A percentile compares a stretch with the other conserved stretches of the same genome.
phyloP scores from a whole-genome alignment of 2,113 vertebrate genomes.

The Panthera leo region DNA sequence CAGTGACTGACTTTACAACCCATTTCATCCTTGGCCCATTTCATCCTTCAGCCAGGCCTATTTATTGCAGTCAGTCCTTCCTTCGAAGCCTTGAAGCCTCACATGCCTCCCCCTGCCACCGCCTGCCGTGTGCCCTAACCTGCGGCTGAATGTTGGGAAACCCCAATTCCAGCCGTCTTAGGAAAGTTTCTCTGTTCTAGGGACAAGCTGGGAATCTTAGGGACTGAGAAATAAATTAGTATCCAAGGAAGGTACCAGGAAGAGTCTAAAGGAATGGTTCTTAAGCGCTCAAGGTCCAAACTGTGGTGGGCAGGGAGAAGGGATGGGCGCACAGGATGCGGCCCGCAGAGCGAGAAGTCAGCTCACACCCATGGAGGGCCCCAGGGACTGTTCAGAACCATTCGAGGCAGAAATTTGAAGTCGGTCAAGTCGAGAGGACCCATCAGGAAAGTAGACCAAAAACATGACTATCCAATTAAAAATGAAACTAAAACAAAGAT shows the following conservation, averaged over 20 bases:
- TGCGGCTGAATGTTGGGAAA: background rate
- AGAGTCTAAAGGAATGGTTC: background rate
- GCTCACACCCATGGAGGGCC: background rate
- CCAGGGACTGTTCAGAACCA: background rate
- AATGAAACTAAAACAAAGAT: constrained; percentile 18
- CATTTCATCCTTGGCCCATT: background rate
- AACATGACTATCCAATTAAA: background rate
- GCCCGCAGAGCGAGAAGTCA: background rate
- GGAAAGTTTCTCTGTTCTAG: background rate
- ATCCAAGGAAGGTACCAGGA: background rate
- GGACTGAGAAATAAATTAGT: background rate
- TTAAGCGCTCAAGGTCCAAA: background rate
- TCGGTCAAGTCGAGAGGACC: background rate
- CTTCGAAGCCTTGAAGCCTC: background rate
- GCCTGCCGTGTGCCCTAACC: background rate
- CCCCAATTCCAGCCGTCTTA: background rate
- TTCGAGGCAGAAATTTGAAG: background rate
- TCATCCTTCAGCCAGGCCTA: background rate
- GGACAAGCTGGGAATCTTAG: background rate
- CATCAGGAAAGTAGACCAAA: background rate
- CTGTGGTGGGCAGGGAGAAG: background rate
- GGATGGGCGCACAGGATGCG: background rate
- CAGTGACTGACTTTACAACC: background rate
- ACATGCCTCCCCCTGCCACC: background rate
- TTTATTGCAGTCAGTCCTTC: background rate